Conservation (phyloP, 1,140 invertebrate species). For the Micrasema minimum region DNA sequence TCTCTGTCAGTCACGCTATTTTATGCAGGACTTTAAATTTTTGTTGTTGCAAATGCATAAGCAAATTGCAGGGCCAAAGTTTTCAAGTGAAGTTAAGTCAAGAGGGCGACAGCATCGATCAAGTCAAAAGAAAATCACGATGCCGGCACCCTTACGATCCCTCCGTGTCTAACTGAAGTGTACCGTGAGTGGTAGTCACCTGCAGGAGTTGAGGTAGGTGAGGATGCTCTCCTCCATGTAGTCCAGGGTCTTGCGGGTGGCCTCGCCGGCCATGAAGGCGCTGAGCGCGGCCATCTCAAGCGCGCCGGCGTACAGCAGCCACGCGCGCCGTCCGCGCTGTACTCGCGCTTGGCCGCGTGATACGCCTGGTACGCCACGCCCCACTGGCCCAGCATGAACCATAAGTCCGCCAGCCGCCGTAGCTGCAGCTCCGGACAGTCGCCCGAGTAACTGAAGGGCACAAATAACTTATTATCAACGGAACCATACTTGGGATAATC, state of each 20-base stretch:
- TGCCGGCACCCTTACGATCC: no score
- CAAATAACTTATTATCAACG: no score
- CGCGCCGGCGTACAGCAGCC: constrained; percentile 96
- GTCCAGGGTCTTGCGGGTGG: constrained; percentile 80
- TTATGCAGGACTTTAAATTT: no score
- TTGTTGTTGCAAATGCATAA: no score
- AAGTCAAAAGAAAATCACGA: no score
- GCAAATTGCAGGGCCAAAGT: no score
- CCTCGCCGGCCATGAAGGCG: constrained; percentile 88
- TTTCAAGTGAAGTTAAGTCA: no score
- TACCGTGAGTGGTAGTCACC: no score
- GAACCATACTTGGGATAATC: no score
- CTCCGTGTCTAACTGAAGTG: no score
- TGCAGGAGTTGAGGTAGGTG: constrained; percentile 89
- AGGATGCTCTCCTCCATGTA: constrained; percentile 95
- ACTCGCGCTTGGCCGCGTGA: constrained; percentile 95
- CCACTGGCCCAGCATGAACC: constrained; percentile 97
- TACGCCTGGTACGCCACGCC: constrained; percentile 91
- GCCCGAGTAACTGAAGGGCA: constrained; percentile 76
- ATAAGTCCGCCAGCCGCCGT: constrained; percentile 91
- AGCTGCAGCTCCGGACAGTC: constrained; percentile 95
- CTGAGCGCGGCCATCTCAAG: constrained; percentile 95
- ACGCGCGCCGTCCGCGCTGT: constrained; percentile 94
- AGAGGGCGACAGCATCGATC: no score
- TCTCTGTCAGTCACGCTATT: no score